A percentile compares a stretch with the other conserved stretches of the same genome.
phyloP scores from a whole-genome alignment of 2,888 invertebrate genomes.

The Leptothorax acervorum region DNA sequence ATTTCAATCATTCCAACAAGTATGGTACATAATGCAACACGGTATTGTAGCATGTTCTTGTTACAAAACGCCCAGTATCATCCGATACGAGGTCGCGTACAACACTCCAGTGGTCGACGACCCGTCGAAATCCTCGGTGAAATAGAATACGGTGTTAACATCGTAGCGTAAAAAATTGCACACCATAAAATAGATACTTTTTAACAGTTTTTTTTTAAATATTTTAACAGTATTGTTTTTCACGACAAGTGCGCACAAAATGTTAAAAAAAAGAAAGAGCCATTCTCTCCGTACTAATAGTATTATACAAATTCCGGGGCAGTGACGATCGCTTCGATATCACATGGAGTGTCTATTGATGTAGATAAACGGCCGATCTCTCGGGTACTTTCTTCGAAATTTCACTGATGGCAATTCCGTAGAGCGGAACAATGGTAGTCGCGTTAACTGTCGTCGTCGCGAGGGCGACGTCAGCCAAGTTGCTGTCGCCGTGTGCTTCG shows the following conservation, averaged over 20 bases:
- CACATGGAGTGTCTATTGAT: background rate
- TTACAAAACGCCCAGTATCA: background rate
- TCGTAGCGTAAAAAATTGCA: constrained; percentile 45
- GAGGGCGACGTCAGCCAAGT: constrained; percentile 18
- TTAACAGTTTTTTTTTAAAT: background rate
- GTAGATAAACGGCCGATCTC: constrained; percentile 2
- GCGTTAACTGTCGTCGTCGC: background rate
- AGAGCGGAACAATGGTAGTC: constrained; percentile 3
- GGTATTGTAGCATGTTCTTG: background rate
- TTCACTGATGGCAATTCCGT: constrained; percentile 4
- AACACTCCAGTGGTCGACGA: constrained; percentile 2
- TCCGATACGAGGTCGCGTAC: constrained; percentile 25
- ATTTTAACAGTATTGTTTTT: background rate
- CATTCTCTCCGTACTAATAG: background rate
- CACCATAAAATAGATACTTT: background rate
- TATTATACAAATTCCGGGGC: background rate
- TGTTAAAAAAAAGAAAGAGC: background rate
- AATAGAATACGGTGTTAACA: constrained; percentile 25
- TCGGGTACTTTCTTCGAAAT: background rate
- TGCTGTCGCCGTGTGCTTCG: constrained; percentile 8
- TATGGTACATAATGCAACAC: background rate
- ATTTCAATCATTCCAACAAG: background rate
- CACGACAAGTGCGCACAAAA: background rate
- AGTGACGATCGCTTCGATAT: background rate
- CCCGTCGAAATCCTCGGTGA: constrained; percentile 47